Base-by-base conservation (phyloP, 2,797 vertebrate genomes). In the Setipinna tenuifilis region DNA sequence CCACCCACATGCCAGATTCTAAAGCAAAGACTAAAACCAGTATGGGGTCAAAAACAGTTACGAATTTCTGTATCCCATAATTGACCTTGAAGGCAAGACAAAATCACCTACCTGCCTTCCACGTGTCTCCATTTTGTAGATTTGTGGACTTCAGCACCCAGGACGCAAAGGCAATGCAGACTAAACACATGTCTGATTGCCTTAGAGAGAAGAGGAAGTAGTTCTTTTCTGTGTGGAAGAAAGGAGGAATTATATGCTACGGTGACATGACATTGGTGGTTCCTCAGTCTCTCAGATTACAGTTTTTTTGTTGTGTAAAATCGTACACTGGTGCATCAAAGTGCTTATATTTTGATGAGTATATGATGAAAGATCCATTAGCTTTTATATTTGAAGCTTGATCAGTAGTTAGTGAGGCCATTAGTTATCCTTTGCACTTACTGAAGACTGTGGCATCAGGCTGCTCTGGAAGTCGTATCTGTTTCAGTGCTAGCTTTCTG, bases 111-210 rank as follows among this genome's bases (percentile, higher is more conserved):
- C 98, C 96, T 94, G 97, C 96, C 92, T 99, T 99, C 98, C 98
- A 99, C 88, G 96, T 93, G 17, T 99, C 97, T 7, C 96, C 94
- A 86, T 96, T 93, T 0, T 97, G 95, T 85, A 96, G 94, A 87
- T 98, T 96, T 0, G 96, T 97, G 0, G 97, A 98, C 90, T 92
- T 97, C 88, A 99, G 94, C 0, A 98, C 98, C 98, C 98, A 99
- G 41, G 98, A 97, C 0, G 98, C 97, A 84, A 99, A 97, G 50
- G 98, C 98, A 21, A 99, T 97, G 88, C 99, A 98, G 88, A 97
- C 95, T 28, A 99, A 94, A 90, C 98, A 99, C 96, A 98, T 96
- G 88, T 99, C 98, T 0, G 97, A 96, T 91, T 97, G 97, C 83
- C 90, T 93, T 86, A 96, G 87, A 0, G 92, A 90, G 83, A 95